Evolutionary conservation across 2,113 vertebrate genomes (phyloP).

Genomic region (Grallaria varia): DNA sequence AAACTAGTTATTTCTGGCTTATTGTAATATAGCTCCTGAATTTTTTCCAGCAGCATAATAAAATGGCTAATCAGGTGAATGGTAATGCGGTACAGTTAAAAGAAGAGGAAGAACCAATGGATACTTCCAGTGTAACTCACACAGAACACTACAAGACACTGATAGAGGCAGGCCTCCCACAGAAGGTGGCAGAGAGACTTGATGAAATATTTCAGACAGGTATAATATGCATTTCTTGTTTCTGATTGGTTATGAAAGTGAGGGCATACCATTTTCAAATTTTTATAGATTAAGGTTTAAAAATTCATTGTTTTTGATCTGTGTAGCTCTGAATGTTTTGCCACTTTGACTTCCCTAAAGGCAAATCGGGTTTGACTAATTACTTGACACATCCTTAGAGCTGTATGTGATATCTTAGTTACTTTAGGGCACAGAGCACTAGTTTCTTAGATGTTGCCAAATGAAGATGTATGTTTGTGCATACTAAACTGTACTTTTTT

Average conservation of each 20-base stretch:
- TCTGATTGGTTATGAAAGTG: slow-evolving; percentile 85
- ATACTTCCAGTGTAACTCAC: slow-evolving; percentile 88
- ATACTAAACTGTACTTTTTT: slow-evolving; percentile 69
- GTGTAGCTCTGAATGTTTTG: slow-evolving; percentile 80
- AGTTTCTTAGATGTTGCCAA: slow-evolving; percentile 65
- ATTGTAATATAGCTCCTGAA: slow-evolving; percentile 87
- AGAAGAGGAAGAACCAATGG: slow-evolving; percentile 98
- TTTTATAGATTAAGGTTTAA: slow-evolving; percentile 78
- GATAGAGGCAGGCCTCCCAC: slow-evolving; percentile 91
- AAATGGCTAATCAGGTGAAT: slow-evolving; percentile 99
- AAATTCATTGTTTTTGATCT: slow-evolving; percentile 77
- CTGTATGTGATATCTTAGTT: slow-evolving; percentile 73
- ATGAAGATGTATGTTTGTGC: slow-evolving; percentile 72
- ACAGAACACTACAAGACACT: slow-evolving; percentile 96
- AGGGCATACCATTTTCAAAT: slow-evolving; percentile 81
- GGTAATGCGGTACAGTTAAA: slow-evolving; percentile 91
- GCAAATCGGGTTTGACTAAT: slow-evolving; percentile 76
- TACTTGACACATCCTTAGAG: slow-evolving; percentile 71
- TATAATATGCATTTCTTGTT: slow-evolving; percentile 88
- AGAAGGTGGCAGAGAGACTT: slow-evolving; percentile 96
- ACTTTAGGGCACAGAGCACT: slow-evolving; percentile 68
- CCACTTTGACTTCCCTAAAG: slow-evolving; percentile 77
- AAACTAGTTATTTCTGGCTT: slow-evolving; percentile 85
- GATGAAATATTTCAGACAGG: slow-evolving; percentile 99
- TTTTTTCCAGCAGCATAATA: slow-evolving; percentile 88